Conservation (phyloP, 2,797 vertebrate species). For the Labeo calbasu region DNA sequence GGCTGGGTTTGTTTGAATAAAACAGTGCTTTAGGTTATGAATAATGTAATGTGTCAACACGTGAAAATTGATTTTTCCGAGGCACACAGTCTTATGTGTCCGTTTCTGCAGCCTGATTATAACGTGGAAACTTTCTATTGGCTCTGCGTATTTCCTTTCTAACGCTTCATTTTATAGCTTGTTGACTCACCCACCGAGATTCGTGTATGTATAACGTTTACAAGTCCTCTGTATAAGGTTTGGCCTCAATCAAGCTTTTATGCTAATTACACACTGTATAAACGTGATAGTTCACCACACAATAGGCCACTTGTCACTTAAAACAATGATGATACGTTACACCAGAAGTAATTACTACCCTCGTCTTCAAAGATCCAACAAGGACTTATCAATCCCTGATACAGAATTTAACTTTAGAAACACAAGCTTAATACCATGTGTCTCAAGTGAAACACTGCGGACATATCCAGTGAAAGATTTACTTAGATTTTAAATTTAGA, state of each 20-base stretch:
- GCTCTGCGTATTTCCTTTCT: not conserved
- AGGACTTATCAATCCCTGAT: conserved; percentile 29
- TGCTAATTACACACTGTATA: conserved; percentile 36
- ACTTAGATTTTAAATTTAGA: not conserved
- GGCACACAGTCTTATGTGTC: conserved; percentile 2
- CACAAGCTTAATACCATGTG: not conserved
- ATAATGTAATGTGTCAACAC: conserved; percentile 51
- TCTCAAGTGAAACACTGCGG: not conserved
- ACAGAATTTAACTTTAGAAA: conserved; percentile 14
- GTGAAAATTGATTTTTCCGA: conserved; percentile 49
- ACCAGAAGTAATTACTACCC: conserved; percentile 27
- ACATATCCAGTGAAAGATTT: not conserved
- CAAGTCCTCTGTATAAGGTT: not conserved
- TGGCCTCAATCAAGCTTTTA: conserved; percentile 27
- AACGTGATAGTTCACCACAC: conserved; percentile 18
- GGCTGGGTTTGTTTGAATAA: conserved; percentile 27
- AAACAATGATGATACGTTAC: conserved; percentile 39
- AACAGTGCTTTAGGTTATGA: conserved; percentile 15
- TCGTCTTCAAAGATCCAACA: conserved; percentile 2
- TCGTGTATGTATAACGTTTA: conserved; percentile 5
- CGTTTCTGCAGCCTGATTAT: not conserved
- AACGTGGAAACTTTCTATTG: conserved; percentile 20
- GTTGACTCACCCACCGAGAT: not conserved
- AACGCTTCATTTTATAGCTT: conserved; percentile 29
- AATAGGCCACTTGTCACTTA: conserved; percentile 41